Percentiles rank a stretch among this genome's conserved stretches.
Evolutionary conservation across 2,113 vertebrate species (phyloP).

Genomic region (Bagarius yarrelli): DNA sequence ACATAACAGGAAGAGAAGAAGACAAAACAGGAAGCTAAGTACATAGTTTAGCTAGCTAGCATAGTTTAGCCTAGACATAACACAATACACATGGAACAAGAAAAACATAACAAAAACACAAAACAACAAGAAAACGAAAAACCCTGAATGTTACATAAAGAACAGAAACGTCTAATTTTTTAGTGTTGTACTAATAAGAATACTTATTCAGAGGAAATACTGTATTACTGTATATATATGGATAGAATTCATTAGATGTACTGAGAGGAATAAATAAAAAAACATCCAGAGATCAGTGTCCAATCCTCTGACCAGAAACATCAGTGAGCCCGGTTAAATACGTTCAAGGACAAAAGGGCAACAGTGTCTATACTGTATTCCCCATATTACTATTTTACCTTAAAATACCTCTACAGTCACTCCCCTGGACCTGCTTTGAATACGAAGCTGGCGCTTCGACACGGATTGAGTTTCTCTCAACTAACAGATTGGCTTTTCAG

Average conservation of each 20-base stretch:
- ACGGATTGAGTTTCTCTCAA: neutral
- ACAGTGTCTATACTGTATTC: neutral
- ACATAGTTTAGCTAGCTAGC: too few relatives aligned
- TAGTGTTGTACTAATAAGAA: neutral
- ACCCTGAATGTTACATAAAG: too few relatives aligned
- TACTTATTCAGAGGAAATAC: too few relatives aligned
- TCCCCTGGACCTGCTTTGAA: neutral
- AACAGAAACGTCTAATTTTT: too few relatives aligned
- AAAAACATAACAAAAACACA: too few relatives aligned
- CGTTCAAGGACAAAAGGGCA: constrained; percentile 4
- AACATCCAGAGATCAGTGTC: neutral
- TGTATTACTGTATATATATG: neutral
- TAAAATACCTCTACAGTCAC: neutral
- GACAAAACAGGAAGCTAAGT: too few relatives aligned
- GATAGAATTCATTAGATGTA: neutral
- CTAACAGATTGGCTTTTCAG: constrained; percentile 5
- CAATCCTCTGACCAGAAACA: neutral
- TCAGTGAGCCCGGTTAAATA: neutral
- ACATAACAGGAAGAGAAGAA: too few relatives aligned
- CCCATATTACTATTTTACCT: neutral
- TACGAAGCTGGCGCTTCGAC: neutral
- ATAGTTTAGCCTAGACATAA: too few relatives aligned
- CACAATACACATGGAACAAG: too few relatives aligned
- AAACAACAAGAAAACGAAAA: too few relatives aligned
- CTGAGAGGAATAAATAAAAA: neutral